Base-by-base conservation (phyloP, 2,888 invertebrate species). In the Catocala fraxini region DNA sequence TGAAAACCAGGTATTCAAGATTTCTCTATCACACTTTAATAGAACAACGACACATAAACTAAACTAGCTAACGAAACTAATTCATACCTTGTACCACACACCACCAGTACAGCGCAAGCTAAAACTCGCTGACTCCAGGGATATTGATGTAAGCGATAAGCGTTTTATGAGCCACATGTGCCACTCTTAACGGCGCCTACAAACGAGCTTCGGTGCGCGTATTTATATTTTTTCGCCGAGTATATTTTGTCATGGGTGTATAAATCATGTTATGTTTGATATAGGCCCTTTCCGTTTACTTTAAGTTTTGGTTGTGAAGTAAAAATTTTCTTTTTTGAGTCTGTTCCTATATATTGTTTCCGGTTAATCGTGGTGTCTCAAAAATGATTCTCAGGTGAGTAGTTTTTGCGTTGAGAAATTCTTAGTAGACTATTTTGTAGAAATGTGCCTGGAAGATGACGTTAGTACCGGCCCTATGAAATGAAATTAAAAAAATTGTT, bases 81-180 rank as follows among this genome's bases (percentile, higher is more conserved):
- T 1, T 64, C 45, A 49, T 65, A 33, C 45, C 53, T 64, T 54
- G 41, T 5, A 51, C 45, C 6, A 15, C 46, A n/a, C 9, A 52
- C 15, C 6, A 5, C 12, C 47, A 45, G 25, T 55, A 62, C 70
- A 65, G 71, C 71, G 45, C 6, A 43, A 46, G 65, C 58, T 61
- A 56, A 61, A 62, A 68, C 65, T 65, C 56, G 75, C 80, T 80
- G 78, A 77, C 70, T 75, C 66, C 51, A 55, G 71, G 81, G 80
- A 81, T 82, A 78, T 79, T 79, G 84, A 84, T 82, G 83, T 77
- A 79, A 79, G 76, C 77, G 81, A 79, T 84, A 81, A 83, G 77
- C 82, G 80, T 78, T 85, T 83, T 82, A 84, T 77, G 72, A 65
- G 67, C 49, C 78, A 78, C 73, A 75, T 75, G 78, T 65, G 71